Conservation (phyloP, 2,888 invertebrate species). For the Dromius quadrimaculatus region DNA sequence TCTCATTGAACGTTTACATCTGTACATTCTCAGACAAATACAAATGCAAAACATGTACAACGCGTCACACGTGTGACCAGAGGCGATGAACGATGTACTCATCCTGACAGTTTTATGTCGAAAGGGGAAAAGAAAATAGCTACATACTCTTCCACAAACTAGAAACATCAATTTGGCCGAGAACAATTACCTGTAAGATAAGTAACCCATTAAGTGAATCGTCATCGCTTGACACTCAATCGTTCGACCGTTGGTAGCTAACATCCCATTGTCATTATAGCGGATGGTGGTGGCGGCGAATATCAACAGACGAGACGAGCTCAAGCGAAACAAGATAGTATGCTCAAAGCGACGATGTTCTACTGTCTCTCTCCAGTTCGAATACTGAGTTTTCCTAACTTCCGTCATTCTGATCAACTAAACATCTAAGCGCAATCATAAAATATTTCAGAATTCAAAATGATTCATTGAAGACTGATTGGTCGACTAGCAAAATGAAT, state of each 20-base stretch:
- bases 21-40: neutral
- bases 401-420: too few relatives aligned
- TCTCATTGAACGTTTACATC: conserved; percentile 10
- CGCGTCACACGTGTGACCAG: neutral
- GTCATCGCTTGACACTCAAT: neutral
- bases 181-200: conserved; percentile 38
- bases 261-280: conserved; percentile 22
- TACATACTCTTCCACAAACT: conserved; percentile 30
- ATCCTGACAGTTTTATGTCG: conserved; percentile 10
- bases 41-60: conserved; percentile 1
- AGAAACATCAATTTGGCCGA: conserved; percentile 40
- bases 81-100: conserved; percentile 2
- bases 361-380: conserved; percentile 22
- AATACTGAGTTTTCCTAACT: neutral
- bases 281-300: neutral
- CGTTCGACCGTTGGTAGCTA: neutral
- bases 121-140: conserved; percentile 8
- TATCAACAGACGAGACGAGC: conserved; percentile 12
- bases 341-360: conserved; percentile 25
- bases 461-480: too few relatives aligned
- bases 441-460: too few relatives aligned
- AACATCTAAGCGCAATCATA: too few relatives aligned
- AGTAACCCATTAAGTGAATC: conserved; percentile 25
- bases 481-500: too few relatives aligned
- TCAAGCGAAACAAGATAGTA: conserved; percentile 28